Conservation (phyloP, 2,797 vertebrate species). For the Tamandua tetradactyla region DNA sequence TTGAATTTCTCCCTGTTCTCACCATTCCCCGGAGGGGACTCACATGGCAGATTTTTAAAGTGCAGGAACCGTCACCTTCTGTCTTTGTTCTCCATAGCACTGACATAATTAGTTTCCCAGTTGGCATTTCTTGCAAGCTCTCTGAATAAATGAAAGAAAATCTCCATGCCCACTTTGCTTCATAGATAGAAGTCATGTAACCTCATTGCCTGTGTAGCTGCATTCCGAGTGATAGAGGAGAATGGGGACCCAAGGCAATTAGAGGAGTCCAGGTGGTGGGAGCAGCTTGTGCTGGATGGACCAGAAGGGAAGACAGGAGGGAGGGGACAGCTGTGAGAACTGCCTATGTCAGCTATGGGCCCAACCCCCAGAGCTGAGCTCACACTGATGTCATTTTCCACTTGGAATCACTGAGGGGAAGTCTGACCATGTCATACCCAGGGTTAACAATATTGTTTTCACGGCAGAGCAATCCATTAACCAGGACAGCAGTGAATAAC, state of each 20-base stretch:
- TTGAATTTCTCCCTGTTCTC: no score
- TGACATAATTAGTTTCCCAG: not conserved
- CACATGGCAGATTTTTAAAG: not conserved
- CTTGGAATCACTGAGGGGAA: not conserved
- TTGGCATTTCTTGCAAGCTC: not conserved
- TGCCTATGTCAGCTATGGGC: not conserved
- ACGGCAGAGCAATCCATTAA: not conserved
- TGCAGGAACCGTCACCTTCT: not conserved
- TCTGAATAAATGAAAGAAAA: not conserved
- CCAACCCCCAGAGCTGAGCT: not conserved
- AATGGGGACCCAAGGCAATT: not conserved
- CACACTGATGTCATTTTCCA: not conserved
- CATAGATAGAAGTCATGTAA: not conserved
- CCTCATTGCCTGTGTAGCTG: not conserved
- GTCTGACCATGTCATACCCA: not conserved
- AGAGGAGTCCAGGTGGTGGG: not conserved
- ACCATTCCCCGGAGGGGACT: no score
- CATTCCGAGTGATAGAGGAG: not conserved
- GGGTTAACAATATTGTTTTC: not conserved
- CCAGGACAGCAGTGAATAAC: not conserved
- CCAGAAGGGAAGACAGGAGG: not conserved
- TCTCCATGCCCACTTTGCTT: not conserved
- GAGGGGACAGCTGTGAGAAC: not conserved
- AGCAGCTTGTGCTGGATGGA: not conserved
- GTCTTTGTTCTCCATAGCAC: not conserved